Evolutionary conservation across 1,140 invertebrate genomes (phyloP), one percentile per base, ranked within the genome.

Genomic region (Notospermus geniculatus): DNA sequence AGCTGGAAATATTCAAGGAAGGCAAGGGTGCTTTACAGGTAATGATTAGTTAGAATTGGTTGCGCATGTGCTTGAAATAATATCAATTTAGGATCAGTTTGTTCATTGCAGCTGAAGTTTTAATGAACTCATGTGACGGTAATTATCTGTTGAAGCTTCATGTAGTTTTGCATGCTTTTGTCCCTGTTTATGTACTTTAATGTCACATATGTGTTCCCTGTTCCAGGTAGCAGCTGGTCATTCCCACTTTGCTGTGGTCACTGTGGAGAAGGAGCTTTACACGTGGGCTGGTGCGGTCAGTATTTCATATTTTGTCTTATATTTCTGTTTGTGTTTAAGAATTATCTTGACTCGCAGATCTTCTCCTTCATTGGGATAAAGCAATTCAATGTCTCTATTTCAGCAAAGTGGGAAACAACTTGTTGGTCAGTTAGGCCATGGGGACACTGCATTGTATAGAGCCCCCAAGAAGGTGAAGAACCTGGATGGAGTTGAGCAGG

Each of bases 201-300:
- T n/a, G n/a, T n/a, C n/a, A n/a, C n/a, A n/a, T n/a, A n/a, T n/a
- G n/a, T n/a, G n/a, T n/a, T 23, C 25, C n/a, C 46, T 9, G 4
- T 7, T 60, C 32, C 32, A 79, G 76, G 78, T 80, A 11, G 64
- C 76, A 36, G 69, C 71, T 36, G 80, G 80, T 23, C 66, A 71
- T 60, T 68, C 63, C 27, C 80, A 81, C 64, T 80, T 77, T 71
- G 80, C 77, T 61, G 78, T 79, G 11, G 71, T 82, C 28, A 81
- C 80, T 1, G 71, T 81, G 60, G 80, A 82, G 60, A 80, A 80
- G 52, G 80, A 82, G 60, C 63, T 82, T 5, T 82, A 75, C 60
- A 81, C 80, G 28, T 82, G 80, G 80, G 74, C 74, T n/a, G 79
- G 80, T 68, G 71, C 19, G n/a, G 25, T 50, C 17, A 45, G 55